Conservation (phyloP, 2,113 vertebrate genomes). For the Tyrannus savana region DNA sequence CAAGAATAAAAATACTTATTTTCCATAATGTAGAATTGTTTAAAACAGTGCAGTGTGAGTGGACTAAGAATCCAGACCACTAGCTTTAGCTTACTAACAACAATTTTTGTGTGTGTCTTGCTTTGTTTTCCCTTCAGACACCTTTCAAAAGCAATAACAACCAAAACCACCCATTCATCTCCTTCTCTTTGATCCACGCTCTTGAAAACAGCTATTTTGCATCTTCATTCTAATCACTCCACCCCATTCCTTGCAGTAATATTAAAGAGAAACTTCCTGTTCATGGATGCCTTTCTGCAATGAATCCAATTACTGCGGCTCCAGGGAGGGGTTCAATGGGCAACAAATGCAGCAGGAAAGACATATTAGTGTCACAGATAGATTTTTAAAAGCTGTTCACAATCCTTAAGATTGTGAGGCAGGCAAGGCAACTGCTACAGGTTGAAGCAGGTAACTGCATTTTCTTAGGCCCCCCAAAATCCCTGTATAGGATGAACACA, state of each 20-base stretch:
- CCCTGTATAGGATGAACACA: not conserved
- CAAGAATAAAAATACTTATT: not conserved
- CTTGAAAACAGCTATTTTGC: slow-evolving; percentile 14
- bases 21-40: not conserved
- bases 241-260: slow-evolving; percentile 46
- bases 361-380: not conserved
- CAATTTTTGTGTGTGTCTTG: not conserved
- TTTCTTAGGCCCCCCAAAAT: not conserved
- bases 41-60: not conserved
- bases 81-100: not conserved
- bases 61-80: not conserved
- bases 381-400: not conserved
- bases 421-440: not conserved
- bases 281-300: not conserved
- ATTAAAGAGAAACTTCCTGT: slow-evolving; percentile 43
- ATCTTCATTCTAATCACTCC: slow-evolving; percentile 12
- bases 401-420: not conserved
- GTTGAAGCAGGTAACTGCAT: not conserved
- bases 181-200: slow-evolving; percentile 24
- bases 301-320: not conserved
- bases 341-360: not conserved
- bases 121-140: slow-evolving; percentile 18
- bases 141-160: slow-evolving; percentile 23
- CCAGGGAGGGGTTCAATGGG: not conserved
- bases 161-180: slow-evolving; percentile 14